Evolutionary conservation across 2,113 vertebrate species (phyloP), one percentile per base, ranked within the genome.

Genomic region (Cyprinus carpio): DNA sequence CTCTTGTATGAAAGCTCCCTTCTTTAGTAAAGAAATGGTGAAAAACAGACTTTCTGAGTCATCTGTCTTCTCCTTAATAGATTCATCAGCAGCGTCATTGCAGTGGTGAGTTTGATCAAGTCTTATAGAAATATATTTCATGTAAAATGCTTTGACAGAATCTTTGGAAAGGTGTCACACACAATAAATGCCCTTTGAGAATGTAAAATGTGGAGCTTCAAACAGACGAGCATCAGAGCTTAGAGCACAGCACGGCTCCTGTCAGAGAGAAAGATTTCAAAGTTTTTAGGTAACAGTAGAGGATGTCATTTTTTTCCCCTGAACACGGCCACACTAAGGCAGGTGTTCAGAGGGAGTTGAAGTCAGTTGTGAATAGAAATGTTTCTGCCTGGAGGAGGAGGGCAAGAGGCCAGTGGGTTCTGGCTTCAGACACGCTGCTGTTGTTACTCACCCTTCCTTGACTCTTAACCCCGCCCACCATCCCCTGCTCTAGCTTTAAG

Each of bases 351-450:
- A 91, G 88, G 89, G 84, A 89, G 88, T 89, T 85, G 92, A 93
- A 93, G 92, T 91, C 90, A 88, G 81, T 88, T 90, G 90, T 87
- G 92, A 94, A 92, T 88, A 90, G 90, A 92, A 91, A 92, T 90
- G 89, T 90, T 91, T 93, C 83, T 76, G 85, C 72, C 77, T 43
- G 37, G 60, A 87, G 56, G 46, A 64, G 58, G 71, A 75, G 62
- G 85, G 80, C 49, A 54, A 76, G 46, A 54, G 75, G 75, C 72
- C 69, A 49, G 37, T 7, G 6, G 43, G 72, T 49, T 75, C 72
- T 75, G 72, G 40, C 72, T 75, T 76, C 75, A 51, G 75, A 76
- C 49, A 76, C 49, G 8, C 43, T 54, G 8, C 27, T 23, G 75
- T 31, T 51, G 49, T 31, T 49, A 54, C 49, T 81, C 25, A 81